Conservation (phyloP, 2,797 vertebrate genomes). For the Alcedo atthis region DNA sequence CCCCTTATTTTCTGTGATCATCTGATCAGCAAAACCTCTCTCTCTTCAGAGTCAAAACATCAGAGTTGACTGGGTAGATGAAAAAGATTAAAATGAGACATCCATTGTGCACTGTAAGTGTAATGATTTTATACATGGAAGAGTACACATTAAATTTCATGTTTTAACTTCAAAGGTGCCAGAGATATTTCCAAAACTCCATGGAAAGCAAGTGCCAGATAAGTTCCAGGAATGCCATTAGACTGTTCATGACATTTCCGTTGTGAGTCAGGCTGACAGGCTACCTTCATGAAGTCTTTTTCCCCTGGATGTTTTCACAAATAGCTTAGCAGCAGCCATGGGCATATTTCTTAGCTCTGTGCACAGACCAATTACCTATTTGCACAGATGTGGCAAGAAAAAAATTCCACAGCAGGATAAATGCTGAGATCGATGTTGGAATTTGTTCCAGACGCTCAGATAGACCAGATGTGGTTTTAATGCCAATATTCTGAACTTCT, state of each 20-base stretch:
- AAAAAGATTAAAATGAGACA: slow-evolving; percentile 4
- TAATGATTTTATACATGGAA: background rate
- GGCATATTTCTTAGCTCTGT: background rate
- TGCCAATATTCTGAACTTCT: background rate
- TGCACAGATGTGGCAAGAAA: background rate
- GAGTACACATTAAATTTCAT: background rate
- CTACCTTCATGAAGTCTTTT: slow-evolving; percentile 1
- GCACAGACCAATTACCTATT: background rate
- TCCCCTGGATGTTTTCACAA: background rate
- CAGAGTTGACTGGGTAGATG: background rate
- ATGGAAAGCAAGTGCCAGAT: background rate
- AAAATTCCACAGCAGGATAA: slow-evolving; percentile 11
- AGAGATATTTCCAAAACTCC: background rate
- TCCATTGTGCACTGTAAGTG: background rate
- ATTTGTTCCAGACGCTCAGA: background rate
- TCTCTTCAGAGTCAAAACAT: background rate
- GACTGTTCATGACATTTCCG: background rate
- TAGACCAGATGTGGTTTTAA: background rate
- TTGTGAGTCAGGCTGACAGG: slow-evolving; percentile 41
- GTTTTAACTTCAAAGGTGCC: background rate
- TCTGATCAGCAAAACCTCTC: background rate
- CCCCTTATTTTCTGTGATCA: background rate
- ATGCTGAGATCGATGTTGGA: slow-evolving; percentile 15
- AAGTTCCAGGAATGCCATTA: slow-evolving; percentile 23
- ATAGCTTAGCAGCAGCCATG: background rate